Evolutionary conservation across 2,797 vertebrate species (phyloP), one percentile per base, ranked within the genome.

Genomic region (Sebastes taczanowskii): DNA sequence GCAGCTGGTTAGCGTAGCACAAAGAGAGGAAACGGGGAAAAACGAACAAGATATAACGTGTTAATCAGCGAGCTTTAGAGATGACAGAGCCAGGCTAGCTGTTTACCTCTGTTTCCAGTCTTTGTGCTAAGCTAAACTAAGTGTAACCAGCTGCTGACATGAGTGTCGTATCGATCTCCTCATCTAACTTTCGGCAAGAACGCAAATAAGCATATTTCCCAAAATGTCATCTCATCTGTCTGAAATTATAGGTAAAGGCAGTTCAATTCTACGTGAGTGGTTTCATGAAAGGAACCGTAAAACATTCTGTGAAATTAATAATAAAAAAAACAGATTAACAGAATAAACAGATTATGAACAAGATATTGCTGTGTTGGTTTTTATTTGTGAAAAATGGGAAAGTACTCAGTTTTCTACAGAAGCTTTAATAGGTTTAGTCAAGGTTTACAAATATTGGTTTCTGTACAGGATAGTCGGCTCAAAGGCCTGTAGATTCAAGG

Each of bases 401-500:
- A 80, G 32, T 49, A 71, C 38, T 85, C 59, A 66, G n/a, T 88
- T 93, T 86, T 93, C 95, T 96, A 95, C 87, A 86, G 89, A 95
- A 95, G 95, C 95, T 95, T 96, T 93, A 95, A 91, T 94, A 75
- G 11, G 27, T 85, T 88, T 35, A 83, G 22, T 89, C 59, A 76
- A 86, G 52, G 71, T 87, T 86, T 85, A 88, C 88, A 88, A 71
- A 83, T n/a, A 16, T 53, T 58, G 16, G 14, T 85, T 74, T 76
- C 70, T 89, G 84, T 91, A 90, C 87, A 91, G 38, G 65, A 79
- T 64, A 10, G n/a, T 69, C 52, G 38, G 32, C 86, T 86, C 64
- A 83, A 69, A 81, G 67, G 66, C 66, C 74, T 49, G 52, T 22
- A 74, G 64, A 64, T 67, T 71, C 25, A 61, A 64, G 38, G 34